phyloP scores from a whole-genome alignment of 2,797 vertebrate genomes.

The Gymnoscopelus braueri region DNA sequence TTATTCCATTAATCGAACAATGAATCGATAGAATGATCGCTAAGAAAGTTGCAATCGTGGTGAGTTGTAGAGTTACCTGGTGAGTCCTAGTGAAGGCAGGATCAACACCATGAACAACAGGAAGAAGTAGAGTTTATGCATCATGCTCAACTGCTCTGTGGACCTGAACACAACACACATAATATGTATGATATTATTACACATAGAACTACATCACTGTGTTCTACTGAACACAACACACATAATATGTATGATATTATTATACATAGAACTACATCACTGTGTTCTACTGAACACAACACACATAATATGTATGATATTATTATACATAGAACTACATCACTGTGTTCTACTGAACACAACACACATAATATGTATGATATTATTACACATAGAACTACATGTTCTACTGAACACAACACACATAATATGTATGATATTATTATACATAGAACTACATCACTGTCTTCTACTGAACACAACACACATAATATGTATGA shows the following conservation, averaged over 20 bases:
- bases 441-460: too few relatives aligned
- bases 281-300: not conserved
- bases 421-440: not conserved
- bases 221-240: too few relatives aligned
- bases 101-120: conserved; percentile 97
- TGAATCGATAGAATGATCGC: too few relatives aligned
- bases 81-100: conserved; percentile 95
- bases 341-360: not conserved
- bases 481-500: too few relatives aligned
- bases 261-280: too few relatives aligned
- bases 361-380: not conserved
- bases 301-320: not conserved
- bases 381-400: too few relatives aligned
- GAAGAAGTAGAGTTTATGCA: conserved; percentile 96
- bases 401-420: not conserved
- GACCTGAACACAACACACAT: conserved; percentile 64
- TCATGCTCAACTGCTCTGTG: conserved; percentile 92
- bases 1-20: too few relatives aligned
- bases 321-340: too few relatives aligned
- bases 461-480: too few relatives aligned
- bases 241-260: too few relatives aligned
- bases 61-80: too few relatives aligned
- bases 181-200: not conserved
- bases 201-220: not conserved
- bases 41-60: too few relatives aligned